Percentiles rank a stretch among this genome's conserved stretches.
phyloP scores from a whole-genome alignment of 2,113 vertebrate genomes.

The Sakesphorus luctuosus region DNA sequence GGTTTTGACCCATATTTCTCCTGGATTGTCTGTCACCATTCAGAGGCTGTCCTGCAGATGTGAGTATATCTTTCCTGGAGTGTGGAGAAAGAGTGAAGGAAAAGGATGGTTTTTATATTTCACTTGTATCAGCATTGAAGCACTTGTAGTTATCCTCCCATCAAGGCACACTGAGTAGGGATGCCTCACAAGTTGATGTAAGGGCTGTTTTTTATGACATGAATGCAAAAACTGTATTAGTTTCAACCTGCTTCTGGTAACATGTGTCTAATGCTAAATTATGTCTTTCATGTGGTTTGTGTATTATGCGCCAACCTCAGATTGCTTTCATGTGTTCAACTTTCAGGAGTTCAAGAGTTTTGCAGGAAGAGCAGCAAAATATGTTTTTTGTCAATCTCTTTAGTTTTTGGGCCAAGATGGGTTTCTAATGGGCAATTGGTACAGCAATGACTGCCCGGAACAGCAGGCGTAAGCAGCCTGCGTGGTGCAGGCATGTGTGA shows the following conservation, averaged over 20 bases:
- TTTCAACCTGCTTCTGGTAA: slow-evolving; percentile 57
- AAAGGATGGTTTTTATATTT: not conserved
- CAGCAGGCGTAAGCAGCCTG: not conserved
- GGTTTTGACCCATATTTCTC: not conserved
- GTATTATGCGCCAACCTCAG: slow-evolving; percentile 1
- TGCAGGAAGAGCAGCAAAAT: slow-evolving; percentile 32
- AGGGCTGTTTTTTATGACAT: slow-evolving; percentile 30
- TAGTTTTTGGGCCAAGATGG: not conserved
- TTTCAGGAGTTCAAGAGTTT: slow-evolving; percentile 48
- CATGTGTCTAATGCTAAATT: slow-evolving; percentile 41
- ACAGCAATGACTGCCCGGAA: not conserved
- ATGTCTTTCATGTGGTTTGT: slow-evolving; percentile 55
- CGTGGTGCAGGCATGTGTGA: not conserved
- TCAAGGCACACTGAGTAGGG: not conserved
- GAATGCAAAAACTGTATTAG: slow-evolving; percentile 23
- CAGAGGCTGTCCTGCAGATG: not conserved
- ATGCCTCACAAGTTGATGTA: not conserved
- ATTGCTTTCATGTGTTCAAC: slow-evolving; percentile 46
- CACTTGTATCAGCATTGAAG: not conserved
- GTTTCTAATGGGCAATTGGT: slow-evolving; percentile 15
- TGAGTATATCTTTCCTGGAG: not conserved
- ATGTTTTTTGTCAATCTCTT: slow-evolving; percentile 37
- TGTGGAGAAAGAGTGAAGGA: not conserved
- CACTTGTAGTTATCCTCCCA: not conserved
- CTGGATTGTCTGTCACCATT: not conserved